Evolutionary conservation across 2,113 vertebrate species (phyloP), one percentile per base, ranked within the genome.

Genomic region (Lycaon pictus): DNA sequence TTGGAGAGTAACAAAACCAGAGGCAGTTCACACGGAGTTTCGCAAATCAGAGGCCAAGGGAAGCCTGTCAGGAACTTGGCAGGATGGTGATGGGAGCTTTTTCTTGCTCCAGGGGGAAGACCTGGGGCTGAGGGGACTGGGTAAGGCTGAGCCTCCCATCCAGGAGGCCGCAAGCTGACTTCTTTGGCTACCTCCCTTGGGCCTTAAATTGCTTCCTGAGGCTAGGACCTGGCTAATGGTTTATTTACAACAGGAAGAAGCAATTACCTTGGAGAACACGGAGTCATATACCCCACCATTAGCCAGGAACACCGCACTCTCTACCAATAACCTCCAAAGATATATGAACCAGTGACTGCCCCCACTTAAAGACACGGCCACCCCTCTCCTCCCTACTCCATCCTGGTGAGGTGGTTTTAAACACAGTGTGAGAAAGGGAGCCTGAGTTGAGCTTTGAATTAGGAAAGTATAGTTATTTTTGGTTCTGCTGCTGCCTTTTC

Each of bases 181-280:
- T 85, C 95, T 95, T 82, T 35, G 85, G 94, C 95, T 63, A 58
- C 76, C 95, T 98, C 97, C 90, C 97, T 92, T 37, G 98, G 97
- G 96, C 91, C 88, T 95, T 93, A 95, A 94, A 97, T 77, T 76
- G 84, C 96, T 98, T 98, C 96, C 96, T 51, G 97, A 96, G 96
- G 97, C 88, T 16, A 97, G 95, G 98, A 96, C 23, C 96, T 67
- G 60, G 97, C 91, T 87, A 95, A 97, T 9, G 97, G 97, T 87
- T 98, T 98, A 96, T 98, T 98, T 97, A 98, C 95, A 98, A 98
- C 95, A 97, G 98, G 97, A 98, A 98, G 98, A 96, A 96, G 97
- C 96, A 94, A 98, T 98, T 98, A 97, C 97, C 91, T n/a, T 79
- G 58, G 97, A 65, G 93, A 95, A 96, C 96, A 88, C 63, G 22